Percentiles rank a stretch among this genome's conserved stretches.
phyloP scores from a whole-genome alignment of 1,140 invertebrate species.

The Halictus rubicundus region DNA sequence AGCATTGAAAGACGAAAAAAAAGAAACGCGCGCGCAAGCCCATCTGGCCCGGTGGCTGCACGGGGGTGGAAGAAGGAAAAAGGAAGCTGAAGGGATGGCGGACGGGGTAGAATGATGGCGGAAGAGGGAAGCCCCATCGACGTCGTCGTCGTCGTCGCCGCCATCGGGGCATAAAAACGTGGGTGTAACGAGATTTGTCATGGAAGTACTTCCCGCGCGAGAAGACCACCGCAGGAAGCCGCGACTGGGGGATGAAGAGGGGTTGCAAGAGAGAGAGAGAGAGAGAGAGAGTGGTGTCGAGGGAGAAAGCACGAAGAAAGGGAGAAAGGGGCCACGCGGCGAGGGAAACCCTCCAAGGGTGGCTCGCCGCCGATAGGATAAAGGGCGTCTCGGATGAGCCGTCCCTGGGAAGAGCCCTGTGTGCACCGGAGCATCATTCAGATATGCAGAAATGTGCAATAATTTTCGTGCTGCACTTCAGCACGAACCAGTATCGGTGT shows the following conservation, averaged over 20 bases:
- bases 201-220: conserved; percentile 66
- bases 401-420: conserved; percentile 38
- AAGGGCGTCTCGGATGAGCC: conserved; percentile 37
- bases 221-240: neutral
- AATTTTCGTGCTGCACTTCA: conserved; percentile 69
- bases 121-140: conserved; percentile 60
- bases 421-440: conserved; percentile 63
- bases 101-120: conserved; percentile 15
- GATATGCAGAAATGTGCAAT: conserved; percentile 74
- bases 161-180: conserved; percentile 70
- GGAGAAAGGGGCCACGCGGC: neutral
- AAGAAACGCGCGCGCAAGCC: neutral
- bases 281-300: neutral
- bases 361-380: conserved; percentile 52
- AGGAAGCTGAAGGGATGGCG: neutral
- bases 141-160: conserved; percentile 51
- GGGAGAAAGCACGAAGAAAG: neutral
- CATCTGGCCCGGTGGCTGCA: neutral
- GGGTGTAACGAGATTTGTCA: conserved; percentile 75
- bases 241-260: neutral
- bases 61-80: neutral
- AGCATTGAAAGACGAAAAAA: neutral
- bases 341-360: conserved; percentile 51
- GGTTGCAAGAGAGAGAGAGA: no score
- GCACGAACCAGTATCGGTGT: conserved; percentile 58